phyloP scores from a whole-genome alignment of 1,140 invertebrate species.

The Homarus americanus region DNA sequence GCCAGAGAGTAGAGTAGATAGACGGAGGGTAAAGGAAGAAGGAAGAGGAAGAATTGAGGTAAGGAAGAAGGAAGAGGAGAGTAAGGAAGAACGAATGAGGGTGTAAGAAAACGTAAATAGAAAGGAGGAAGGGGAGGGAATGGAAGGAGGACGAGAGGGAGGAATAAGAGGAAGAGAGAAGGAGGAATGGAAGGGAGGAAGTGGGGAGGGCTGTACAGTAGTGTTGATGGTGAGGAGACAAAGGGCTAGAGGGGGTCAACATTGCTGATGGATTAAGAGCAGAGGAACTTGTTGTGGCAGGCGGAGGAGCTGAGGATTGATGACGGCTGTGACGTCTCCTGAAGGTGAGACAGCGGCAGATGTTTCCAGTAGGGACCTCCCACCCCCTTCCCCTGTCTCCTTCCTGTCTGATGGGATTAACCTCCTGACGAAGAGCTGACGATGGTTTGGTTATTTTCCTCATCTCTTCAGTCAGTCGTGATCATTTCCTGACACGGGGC shows the following conservation, averaged over 20 bases:
- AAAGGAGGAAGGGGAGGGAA: neutral
- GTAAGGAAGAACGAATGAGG: too few relatives aligned
- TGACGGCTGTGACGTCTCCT: slow-evolving; percentile 24
- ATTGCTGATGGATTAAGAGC: slow-evolving; percentile 47
- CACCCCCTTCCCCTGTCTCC: too few relatives aligned
- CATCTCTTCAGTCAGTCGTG: too few relatives aligned
- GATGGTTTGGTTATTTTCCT: too few relatives aligned
- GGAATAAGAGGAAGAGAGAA: neutral
- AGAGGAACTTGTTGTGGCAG: slow-evolving; percentile 46
- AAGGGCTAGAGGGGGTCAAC: slow-evolving; percentile 2
- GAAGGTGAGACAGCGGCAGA: too few relatives aligned
- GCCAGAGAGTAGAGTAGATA: neutral
- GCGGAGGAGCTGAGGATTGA: slow-evolving; percentile 43
- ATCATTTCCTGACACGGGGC: too few relatives aligned
- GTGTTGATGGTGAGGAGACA: neutral
- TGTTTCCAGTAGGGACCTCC: too few relatives aligned
- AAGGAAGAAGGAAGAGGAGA: neutral
- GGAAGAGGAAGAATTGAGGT: neutral
- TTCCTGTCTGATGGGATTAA: too few relatives aligned
- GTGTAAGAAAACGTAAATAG: too few relatives aligned
- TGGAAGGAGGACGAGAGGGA: neutral
- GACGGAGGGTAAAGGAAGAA: neutral
- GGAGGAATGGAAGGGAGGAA: neutral
- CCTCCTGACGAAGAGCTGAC: too few relatives aligned
- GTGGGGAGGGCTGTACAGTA: neutral